Base-by-base conservation (phyloP, 2,888 invertebrate species). In the Aporophyla nigra region DNA sequence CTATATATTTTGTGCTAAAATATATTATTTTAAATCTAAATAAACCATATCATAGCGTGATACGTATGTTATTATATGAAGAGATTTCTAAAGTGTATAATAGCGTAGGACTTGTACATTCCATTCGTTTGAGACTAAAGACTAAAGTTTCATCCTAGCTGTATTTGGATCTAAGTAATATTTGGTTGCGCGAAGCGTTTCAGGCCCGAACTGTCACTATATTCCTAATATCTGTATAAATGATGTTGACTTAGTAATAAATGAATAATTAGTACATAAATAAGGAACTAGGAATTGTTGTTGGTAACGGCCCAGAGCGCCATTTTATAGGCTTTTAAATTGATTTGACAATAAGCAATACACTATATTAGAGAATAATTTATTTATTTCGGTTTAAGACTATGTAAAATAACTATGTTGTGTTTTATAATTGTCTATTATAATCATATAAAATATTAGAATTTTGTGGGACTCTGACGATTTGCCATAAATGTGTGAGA, bases 341-440 rank as follows among this genome's bases (percentile, higher is more conserved):
- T 95, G 91, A 93, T 95, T 96, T 93, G 96, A 96, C 96, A 96
- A 96, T 96, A 96, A 96, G 96, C 94, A 93, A 94, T 94, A 93
- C 86, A 92, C 91, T 93, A 91, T 91, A 90, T 90, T 95, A 95
- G 95, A 93, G 88, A 91, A 91, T 96, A 92, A 95, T 94, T 96
- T 96, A 96, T 96, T 96, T 96, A 96, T 96, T 96, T 96, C 93
- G 95, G 92, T 94, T 93, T 96, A 96, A 94, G 96, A 94, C 93
- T 94, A 94, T 95, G 95, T 96, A 95, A 96, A 95, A 93, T 95
- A 95, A 94, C 94, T 92, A 93, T 93, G 95, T 96, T 96, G 94
- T 95, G 96, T 96, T 96, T 96, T 96, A 94, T 95, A 92, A 94
- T 87, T 96, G 95, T 95, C 96, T 96, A 95, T 88, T 82, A 33